Evolutionary conservation across 1,140 invertebrate genomes (phyloP), one percentile per base, ranked within the genome.

Genomic region (Chlorops oryzae): DNA sequence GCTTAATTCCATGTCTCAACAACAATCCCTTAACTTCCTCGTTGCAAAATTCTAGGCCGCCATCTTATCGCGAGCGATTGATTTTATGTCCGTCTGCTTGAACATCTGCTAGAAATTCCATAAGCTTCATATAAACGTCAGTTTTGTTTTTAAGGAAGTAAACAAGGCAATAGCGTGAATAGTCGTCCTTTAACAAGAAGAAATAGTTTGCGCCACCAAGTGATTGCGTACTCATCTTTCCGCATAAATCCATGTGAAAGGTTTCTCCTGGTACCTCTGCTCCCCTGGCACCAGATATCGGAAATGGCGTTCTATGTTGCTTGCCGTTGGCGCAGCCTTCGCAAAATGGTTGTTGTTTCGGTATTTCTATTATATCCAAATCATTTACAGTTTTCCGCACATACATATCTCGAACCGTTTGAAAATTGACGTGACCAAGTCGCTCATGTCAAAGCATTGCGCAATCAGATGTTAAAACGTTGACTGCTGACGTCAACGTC

Each of bases 131-230:
- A 25, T 50, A 51, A 3, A 64, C 62, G 32, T 76, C 62, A 48
- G 59, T 50, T 58, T 77, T 77, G 5, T 47, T 22, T 55, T 68
- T 70, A 0, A 67, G 37, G 50, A 59, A 63, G 51, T 61, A 64
- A 12, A 67, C 54, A 22, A 56, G 34, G 10, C 49, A 43, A 51
- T 50, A 60, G 4, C 55, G 48, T 7, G 57, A 54, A 39, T 20
- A 47, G 24, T 74, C 69, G 55, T 73, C 67, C 42, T 70, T 67
- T 6, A 72, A 59, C 7, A 69, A 47, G 18, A 72, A 24, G 32
- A 70, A 71, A 55, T 73, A 72, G 54, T 52, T 65, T 18, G 61
- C 56, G 9, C 63, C 61, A 38, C 61, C 61, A n/a, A 63, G 39
- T 2, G 65, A 67, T 37, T 44, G 21, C 17, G 17, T 44, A 18